phyloP scores from a whole-genome alignment of 2,113 vertebrate genomes.

The Lampris incognitus region DNA sequence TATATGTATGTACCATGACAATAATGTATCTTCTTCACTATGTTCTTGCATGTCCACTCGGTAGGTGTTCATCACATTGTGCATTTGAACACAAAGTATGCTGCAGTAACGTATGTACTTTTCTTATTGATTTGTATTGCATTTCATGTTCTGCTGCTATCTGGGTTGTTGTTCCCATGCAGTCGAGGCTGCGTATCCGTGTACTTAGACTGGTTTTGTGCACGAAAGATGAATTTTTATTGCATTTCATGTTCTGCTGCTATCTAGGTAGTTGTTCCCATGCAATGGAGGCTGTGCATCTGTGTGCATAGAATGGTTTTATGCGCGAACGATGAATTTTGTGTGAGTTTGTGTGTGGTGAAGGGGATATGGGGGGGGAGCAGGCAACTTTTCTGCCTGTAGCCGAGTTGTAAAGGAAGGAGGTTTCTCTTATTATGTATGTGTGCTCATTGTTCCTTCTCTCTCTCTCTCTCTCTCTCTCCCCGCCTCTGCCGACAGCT shows the following conservation, averaged over 20 bases:
- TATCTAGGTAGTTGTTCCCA: no score
- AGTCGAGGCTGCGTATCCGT: background rate
- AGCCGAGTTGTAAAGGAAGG: slow-evolving; percentile 60
- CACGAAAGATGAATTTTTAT: slow-evolving; percentile 22
- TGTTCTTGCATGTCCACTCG: no score
- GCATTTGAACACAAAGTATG: no score
- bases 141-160: no score
- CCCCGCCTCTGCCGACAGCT: slow-evolving; percentile 13
- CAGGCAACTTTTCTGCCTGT: slow-evolving; percentile 41
- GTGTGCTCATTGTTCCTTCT: slow-evolving; percentile 55
- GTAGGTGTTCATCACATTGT: no score
- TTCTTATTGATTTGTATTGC: no score
- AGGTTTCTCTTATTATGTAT: slow-evolving; percentile 41
- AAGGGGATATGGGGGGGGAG: background rate
- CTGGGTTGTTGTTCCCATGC: no score
- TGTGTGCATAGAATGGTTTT: background rate
- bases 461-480: no score
- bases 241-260: no score
- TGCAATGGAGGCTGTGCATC: background rate
- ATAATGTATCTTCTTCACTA: no score
- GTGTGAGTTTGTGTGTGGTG: slow-evolving; percentile 41
- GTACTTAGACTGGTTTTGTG: slow-evolving; percentile 2
- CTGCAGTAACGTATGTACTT: no score
- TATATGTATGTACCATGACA: no score
- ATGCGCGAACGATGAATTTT: slow-evolving; percentile 31